Evolutionary conservation across 2,888 invertebrate species (phyloP).

Genomic region (Pteria penguin): DNA sequence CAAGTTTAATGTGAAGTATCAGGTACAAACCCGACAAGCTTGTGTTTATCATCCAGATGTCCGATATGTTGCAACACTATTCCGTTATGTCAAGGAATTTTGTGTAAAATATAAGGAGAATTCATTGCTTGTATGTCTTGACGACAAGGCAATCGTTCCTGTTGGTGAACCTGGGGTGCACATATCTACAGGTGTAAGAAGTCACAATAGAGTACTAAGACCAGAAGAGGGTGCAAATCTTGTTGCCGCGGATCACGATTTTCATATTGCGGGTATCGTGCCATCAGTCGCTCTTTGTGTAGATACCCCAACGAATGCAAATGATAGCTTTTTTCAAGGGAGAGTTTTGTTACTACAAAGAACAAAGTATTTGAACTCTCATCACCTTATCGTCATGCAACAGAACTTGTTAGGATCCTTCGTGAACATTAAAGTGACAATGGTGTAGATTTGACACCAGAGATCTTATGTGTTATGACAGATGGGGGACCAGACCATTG

Average conservation of each 20-base stretch:
- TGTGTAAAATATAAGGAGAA: conserved; percentile 24
- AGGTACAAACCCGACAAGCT: conserved; percentile 32
- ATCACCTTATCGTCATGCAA: conserved; percentile 35
- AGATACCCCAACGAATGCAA: conserved; percentile 30
- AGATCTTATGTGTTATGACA: conserved; percentile 30
- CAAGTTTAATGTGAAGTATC: conserved; percentile 38
- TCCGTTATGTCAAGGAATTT: conserved; percentile 40
- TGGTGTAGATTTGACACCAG: conserved; percentile 17
- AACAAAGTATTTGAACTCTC: conserved; percentile 50
- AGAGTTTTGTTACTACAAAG: conserved; percentile 39
- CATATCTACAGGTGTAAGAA: conserved; percentile 16
- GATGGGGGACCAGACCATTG: conserved; percentile 49
- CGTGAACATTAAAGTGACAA: conserved; percentile 18
- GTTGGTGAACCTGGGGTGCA: conserved; percentile 33
- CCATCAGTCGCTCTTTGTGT: conserved; percentile 39
- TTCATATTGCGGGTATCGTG: conserved; percentile 32
- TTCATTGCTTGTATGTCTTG: conserved; percentile 30
- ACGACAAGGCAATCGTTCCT: conserved; percentile 45
- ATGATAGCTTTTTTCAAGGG: conserved; percentile 42
- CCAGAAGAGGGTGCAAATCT: conserved; percentile 16
- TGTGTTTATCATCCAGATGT: conserved; percentile 36
- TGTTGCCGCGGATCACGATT: conserved; percentile 46
- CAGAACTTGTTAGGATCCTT: conserved; percentile 34
- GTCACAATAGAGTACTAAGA: conserved; percentile 25
- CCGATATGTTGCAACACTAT: conserved; percentile 26